A percentile compares a stretch with the other conserved stretches of the same genome.
phyloP scores from a whole-genome alignment of 2,888 invertebrate species.

The Macrostomum cliftonense region DNA sequence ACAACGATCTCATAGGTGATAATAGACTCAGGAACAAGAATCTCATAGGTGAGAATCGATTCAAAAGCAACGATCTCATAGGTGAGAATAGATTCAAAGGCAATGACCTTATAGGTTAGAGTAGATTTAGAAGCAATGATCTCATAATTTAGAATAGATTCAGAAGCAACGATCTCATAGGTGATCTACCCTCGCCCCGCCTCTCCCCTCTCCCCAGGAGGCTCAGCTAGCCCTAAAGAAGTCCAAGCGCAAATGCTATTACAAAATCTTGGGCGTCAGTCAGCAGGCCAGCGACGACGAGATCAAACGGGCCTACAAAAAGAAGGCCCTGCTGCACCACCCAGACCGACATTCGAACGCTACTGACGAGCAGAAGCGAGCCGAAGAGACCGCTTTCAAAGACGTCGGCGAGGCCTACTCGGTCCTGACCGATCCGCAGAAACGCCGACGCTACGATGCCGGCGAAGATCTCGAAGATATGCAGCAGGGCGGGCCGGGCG shows the following conservation, averaged over 20 bases:
- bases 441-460: conserved; percentile 68
- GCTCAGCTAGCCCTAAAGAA: conserved; percentile 71
- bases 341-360: conserved; percentile 78
- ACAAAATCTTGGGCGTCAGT: conserved; percentile 65
- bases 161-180: too few species aligned
- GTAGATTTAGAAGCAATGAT: too few species aligned
- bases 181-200: too few species aligned
- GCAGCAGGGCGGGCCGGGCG: conserved; percentile 40
- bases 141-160: too few species aligned
- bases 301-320: conserved; percentile 80
- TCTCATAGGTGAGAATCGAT: too few species aligned
- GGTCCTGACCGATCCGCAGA: conserved; percentile 69
- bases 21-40: too few species aligned
- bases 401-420: conserved; percentile 89
- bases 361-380: conserved; percentile 60
- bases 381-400: conserved; percentile 80
- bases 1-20: too few species aligned
- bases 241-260: conserved; percentile 78
- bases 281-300: conserved; percentile 68
- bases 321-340: conserved; percentile 69
- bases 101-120: too few species aligned
- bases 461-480: conserved; percentile 61
- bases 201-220: conserved; percentile 59
- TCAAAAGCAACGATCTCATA: too few species aligned
- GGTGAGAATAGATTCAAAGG: too few species aligned